Conservation (phyloP, 2,113 vertebrate genomes). For the Melanerpes aurifrons region DNA sequence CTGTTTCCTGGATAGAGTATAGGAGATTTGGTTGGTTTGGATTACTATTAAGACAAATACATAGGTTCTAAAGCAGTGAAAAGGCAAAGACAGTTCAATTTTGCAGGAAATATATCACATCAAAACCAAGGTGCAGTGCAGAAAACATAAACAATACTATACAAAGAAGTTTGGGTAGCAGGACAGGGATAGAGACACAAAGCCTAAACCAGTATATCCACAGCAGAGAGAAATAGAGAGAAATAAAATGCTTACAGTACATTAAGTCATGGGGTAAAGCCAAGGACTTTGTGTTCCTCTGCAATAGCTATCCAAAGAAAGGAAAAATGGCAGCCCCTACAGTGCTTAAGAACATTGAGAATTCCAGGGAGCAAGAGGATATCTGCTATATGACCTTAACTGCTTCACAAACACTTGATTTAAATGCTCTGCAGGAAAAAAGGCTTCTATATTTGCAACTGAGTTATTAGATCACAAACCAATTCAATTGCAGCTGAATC, state of each 20-base stretch:
- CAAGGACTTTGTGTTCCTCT: not conserved
- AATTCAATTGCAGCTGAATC: slow-evolving; percentile 57
- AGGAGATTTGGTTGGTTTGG: not conserved
- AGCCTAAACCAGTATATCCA: not conserved
- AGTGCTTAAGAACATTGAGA: not conserved
- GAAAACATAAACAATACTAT: not conserved
- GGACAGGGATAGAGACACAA: not conserved
- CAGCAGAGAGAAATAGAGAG: not conserved
- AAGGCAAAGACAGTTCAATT: not conserved
- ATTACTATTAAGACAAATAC: not conserved
- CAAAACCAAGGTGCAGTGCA: not conserved
- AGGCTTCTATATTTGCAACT: slow-evolving; percentile 8
- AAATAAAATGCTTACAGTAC: not conserved
- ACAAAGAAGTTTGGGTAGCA: not conserved
- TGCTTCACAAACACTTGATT: slow-evolving; percentile 22
- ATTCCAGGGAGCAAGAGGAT: not conserved
- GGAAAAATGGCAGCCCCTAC: not conserved
- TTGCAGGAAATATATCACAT: not conserved
- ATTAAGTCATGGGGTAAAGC: not conserved
- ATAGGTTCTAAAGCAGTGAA: not conserved
- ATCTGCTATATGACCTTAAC: not conserved
- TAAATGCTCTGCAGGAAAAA: slow-evolving; percentile 8
- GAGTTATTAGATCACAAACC: slow-evolving; percentile 34
- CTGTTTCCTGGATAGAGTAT: not conserved
- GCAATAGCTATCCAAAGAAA: not conserved